Percentiles rank a stretch among this genome's conserved stretches.
phyloP scores from a whole-genome alignment of 1,140 invertebrate genomes.

The Sminthurinus signatus region DNA sequence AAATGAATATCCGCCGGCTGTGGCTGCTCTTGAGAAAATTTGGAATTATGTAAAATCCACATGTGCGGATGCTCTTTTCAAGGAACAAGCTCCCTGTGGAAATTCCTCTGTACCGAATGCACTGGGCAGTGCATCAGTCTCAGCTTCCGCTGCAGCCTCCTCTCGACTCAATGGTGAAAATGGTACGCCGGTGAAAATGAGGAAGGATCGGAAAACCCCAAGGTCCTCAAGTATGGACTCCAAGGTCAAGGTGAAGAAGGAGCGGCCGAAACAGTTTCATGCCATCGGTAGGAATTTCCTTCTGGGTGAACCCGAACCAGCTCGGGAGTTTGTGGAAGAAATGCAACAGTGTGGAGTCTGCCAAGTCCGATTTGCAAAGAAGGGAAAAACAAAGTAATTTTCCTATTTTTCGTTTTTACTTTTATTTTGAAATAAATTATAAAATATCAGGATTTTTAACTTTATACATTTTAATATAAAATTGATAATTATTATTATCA shows the following conservation, averaged over 20 bases:
- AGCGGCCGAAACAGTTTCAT: conserved; percentile 33
- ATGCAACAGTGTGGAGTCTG: conserved; percentile 37
- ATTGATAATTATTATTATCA: too few species aligned
- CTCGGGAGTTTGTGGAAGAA: conserved; percentile 32
- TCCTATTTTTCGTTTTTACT: conserved; percentile 5
- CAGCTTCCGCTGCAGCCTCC: too few species aligned
- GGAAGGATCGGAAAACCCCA: conserved; percentile 14
- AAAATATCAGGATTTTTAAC: conserved; percentile 8
- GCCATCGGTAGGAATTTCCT: conserved; percentile 33
- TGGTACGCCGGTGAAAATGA: conserved; percentile 13
- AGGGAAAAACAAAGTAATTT: conserved; percentile 30
- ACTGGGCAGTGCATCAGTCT: too few species aligned
- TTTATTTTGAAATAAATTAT: too few species aligned
- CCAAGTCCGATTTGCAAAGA: conserved; percentile 30
- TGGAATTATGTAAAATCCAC: conserved; percentile 33
- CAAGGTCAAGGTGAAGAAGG: conserved; percentile 15
- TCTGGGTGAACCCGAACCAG: conserved; percentile 32
- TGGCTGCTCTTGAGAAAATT: conserved; percentile 34
- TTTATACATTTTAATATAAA: too few species aligned
- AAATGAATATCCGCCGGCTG: conserved; percentile 23
- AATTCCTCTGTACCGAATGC: too few species aligned
- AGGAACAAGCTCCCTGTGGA: too few species aligned
- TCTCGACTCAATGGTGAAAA: neutral
- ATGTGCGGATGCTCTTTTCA: conserved; percentile 24
- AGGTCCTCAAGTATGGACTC: neutral